A percentile compares a stretch with the other conserved stretches of the same genome.
These are phyloP conservation scores for Prionace glauca DNA, from an alignment of 2,797 vertebrate species.

Conservation along the genomic window DNA sequence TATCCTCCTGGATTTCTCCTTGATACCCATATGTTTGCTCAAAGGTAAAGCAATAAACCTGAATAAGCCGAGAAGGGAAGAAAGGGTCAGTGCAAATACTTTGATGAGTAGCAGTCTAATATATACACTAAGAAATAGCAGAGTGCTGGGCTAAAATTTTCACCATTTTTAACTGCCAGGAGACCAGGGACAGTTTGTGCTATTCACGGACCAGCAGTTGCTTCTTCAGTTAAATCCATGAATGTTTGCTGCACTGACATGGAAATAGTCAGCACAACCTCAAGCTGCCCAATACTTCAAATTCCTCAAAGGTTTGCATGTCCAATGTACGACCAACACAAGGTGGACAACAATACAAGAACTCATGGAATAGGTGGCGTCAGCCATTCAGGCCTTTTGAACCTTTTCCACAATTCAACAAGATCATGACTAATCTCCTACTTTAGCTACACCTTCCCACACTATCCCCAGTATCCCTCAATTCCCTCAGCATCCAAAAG, in stretches of 20 bases:
- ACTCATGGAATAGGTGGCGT: background rate
- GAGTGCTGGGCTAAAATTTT: background rate
- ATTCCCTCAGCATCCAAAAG: background rate
- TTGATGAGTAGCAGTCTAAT: background rate
- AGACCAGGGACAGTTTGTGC: background rate
- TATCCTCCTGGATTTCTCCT: slow-evolving; percentile 56
- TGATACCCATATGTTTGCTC: slow-evolving; percentile 67
- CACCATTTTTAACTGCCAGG: background rate
- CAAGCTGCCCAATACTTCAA: background rate
- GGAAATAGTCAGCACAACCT: background rate
- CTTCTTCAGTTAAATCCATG: background rate
- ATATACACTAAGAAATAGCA: background rate
- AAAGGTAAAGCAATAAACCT: slow-evolving; percentile 73
- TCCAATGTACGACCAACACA: background rate
- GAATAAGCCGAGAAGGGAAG: slow-evolving; percentile 23
- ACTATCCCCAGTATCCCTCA: background rate
- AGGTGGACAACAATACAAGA: background rate
- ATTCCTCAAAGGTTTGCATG: background rate
- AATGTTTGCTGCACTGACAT: background rate
- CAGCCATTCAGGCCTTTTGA: background rate
- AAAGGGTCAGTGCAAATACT: background rate
- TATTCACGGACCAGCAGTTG: background rate
- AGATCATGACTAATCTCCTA: background rate
- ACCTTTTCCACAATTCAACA: background rate
- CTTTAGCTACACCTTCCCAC: background rate